A percentile compares a stretch with the other conserved stretches of the same genome.
These are phyloP conservation scores for Penaeus chinensis DNA, from an alignment of 1,140 invertebrate species.

Conservation along the genomic window DNA sequence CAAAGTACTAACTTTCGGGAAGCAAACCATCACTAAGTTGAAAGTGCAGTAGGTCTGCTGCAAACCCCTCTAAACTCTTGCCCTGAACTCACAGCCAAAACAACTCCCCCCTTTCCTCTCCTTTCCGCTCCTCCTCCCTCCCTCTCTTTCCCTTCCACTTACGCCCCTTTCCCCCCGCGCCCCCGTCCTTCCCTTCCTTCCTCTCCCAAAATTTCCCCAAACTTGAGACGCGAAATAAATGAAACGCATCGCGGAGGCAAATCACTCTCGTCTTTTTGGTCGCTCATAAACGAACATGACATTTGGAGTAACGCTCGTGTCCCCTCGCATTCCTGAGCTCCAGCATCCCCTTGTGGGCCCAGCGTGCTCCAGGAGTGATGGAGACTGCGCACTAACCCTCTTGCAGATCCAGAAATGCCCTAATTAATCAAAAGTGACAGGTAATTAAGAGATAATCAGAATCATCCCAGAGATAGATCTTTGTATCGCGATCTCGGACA, in stretches of 20 bases:
- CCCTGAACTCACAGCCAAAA: too few species aligned
- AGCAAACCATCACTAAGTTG: too few species aligned
- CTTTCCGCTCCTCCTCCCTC: too few species aligned
- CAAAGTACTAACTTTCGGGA: too few species aligned
- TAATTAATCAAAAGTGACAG: slow-evolving; percentile 61
- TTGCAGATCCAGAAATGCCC: slow-evolving; percentile 55
- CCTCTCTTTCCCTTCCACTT: not conserved
- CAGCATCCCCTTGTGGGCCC: not conserved
- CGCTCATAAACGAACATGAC: slow-evolving; percentile 11
- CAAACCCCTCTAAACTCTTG: too few species aligned
- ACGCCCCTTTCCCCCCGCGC: not conserved
- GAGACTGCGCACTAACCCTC: slow-evolving; percentile 48
- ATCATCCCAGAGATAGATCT: slow-evolving; percentile 45
- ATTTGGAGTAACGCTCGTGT: too few species aligned
- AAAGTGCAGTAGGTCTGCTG: too few species aligned
- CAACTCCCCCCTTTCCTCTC: too few species aligned
- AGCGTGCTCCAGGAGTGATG: not conserved
- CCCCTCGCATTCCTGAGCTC: too few species aligned
- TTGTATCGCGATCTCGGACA: not conserved
- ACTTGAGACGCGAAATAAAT: too few species aligned
- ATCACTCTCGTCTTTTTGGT: slow-evolving; percentile 23
- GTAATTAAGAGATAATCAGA: slow-evolving; percentile 55
- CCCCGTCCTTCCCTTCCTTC: not conserved
- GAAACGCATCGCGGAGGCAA: not conserved
- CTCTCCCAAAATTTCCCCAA: not conserved